These are phyloP conservation scores for Eristalis arbustorum DNA, from an alignment of 2,888 invertebrate genomes.

Conservation along the genomic window DNA sequence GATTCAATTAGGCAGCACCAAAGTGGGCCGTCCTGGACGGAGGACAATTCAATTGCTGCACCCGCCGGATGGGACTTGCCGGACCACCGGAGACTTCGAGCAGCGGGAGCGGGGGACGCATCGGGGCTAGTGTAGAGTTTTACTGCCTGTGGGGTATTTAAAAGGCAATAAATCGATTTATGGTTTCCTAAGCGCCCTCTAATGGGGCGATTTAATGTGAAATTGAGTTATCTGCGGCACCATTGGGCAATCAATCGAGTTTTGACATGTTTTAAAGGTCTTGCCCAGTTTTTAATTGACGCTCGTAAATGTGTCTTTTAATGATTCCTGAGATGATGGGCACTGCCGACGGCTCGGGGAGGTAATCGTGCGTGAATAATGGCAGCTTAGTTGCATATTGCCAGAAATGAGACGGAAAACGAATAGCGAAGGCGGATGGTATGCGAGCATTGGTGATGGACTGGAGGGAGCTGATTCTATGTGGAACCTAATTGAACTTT, in stretches of 20 bases:
- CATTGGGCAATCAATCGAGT: conserved; percentile 51
- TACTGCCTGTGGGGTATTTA: conserved; percentile 57
- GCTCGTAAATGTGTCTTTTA: conserved; percentile 15
- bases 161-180: conserved; percentile 61
- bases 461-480: too few relatives aligned
- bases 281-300: neutral
- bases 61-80: neutral
- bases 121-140: conserved; percentile 12
- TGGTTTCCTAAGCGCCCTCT: conserved; percentile 42
- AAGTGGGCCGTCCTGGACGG: conserved; percentile 10
- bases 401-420: neutral
- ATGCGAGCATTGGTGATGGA: too few relatives aligned
- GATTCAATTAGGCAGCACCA: conserved; percentile 51
- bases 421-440: neutral
- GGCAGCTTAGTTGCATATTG: neutral
- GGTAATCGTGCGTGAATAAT: neutral
- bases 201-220: conserved; percentile 50
- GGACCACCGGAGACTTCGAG: neutral
- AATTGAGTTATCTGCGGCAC: conserved; percentile 27
- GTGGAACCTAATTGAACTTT: too few relatives aligned
- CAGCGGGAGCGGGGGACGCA: neutral
- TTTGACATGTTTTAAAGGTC: conserved; percentile 46
- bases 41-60: conserved; percentile 33
- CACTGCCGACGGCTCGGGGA: neutral
- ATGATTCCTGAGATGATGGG: neutral